Conservation (phyloP, 2,888 invertebrate species). For the Stegophylla sp. region DNA sequence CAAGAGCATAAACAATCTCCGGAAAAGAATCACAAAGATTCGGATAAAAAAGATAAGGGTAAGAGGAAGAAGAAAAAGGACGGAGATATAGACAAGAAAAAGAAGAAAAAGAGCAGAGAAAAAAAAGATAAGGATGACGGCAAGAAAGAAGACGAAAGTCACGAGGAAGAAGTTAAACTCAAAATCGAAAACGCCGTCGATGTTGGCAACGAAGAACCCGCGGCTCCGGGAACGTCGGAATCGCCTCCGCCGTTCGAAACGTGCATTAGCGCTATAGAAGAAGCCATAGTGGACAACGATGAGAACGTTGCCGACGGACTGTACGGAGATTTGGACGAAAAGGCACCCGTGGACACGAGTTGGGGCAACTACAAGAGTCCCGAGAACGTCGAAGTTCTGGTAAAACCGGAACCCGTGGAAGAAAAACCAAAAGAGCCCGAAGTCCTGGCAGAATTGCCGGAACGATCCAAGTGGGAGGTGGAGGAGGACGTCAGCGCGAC, state of each 20-base stretch:
- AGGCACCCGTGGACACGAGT: conserved; percentile 62
- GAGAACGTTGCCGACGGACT: conserved; percentile 56
- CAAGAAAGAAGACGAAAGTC: conserved; percentile 62
- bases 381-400: conserved; percentile 64
- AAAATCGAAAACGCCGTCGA: conserved; percentile 59
- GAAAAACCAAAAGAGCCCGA: conserved; percentile 68
- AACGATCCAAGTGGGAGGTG: conserved; percentile 88
- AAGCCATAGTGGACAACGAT: conserved; percentile 60
- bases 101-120: conserved; percentile 63
- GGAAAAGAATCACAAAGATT: conserved; percentile 61
- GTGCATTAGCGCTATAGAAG: conserved; percentile 48
- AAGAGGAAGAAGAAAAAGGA: conserved; percentile 62
- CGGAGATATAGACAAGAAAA: conserved; percentile 63
- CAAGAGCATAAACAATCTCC: conserved; percentile 51
- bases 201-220: neutral
- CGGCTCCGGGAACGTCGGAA: conserved; percentile 32
- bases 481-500: conserved; percentile 70
- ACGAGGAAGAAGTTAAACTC: conserved; percentile 60
- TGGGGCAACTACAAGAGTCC: conserved; percentile 65
- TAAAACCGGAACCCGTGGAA: conserved; percentile 63
- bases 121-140: conserved; percentile 63
- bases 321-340: conserved; percentile 46
- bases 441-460: conserved; percentile 77
- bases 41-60: conserved; percentile 61
- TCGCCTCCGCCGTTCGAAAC: conserved; percentile 35